Conservation (phyloP, 2,797 vertebrate genomes). For the Acanthis flammea region DNA sequence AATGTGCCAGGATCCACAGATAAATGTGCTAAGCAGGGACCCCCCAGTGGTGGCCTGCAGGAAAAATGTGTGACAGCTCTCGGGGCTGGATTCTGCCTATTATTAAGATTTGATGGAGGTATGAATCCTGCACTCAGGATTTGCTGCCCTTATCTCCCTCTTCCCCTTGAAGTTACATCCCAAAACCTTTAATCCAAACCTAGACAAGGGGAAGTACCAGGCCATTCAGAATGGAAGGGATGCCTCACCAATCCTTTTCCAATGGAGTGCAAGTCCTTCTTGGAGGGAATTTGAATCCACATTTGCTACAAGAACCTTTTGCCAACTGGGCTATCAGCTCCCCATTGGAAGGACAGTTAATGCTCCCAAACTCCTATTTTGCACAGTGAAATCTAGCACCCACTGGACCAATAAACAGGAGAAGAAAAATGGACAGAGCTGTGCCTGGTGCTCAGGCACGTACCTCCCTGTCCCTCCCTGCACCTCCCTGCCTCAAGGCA, state of each 20-base stretch:
- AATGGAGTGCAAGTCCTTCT: neutral
- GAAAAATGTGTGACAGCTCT: neutral
- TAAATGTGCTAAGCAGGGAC: neutral
- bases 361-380: neutral
- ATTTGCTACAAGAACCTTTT: neutral
- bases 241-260: neutral
- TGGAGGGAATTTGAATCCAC: neutral
- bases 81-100: neutral
- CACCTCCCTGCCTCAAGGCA: neutral
- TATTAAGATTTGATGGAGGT: neutral
- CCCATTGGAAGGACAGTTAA: neutral
- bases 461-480: neutral
- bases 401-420: neutral
- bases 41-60: neutral
- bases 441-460: neutral
- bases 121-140: neutral
- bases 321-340: neutral
- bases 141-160: neutral
- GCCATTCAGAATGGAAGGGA: neutral
- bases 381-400: neutral
- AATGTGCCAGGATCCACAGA: neutral
- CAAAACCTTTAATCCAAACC: neutral
- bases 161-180: neutral
- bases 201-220: neutral
- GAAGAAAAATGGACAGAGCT: neutral